These are phyloP conservation scores for Parnassius smintheus DNA, from an alignment of 2,888 invertebrate species.

Conservation along the genomic window DNA sequence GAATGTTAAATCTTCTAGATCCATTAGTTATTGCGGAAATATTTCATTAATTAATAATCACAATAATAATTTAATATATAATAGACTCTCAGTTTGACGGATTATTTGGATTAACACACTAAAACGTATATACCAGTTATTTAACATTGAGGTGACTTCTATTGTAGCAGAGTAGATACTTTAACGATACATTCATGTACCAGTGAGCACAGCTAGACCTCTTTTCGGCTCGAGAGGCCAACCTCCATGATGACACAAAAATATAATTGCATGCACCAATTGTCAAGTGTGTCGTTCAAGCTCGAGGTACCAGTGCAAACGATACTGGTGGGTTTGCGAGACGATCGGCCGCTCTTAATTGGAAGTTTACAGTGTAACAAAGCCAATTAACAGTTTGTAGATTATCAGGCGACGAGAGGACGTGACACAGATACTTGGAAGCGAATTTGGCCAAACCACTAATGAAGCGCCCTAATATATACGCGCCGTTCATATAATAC, in stretches of 20 bases:
- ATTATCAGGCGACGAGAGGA: neutral
- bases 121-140: too few relatives aligned
- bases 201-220: constrained; percentile 8
- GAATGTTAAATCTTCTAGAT: too few relatives aligned
- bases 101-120: too few relatives aligned
- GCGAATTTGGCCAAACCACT: neutral
- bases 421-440: neutral
- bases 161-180: too few relatives aligned
- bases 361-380: constrained; percentile 33
- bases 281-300: constrained; percentile 60
- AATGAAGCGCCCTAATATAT: neutral
- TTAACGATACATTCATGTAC: constrained; percentile 1
- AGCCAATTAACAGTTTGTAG: constrained; percentile 27
- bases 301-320: constrained; percentile 47
- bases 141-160: too few relatives aligned
- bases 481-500: neutral
- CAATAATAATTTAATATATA: too few relatives aligned
- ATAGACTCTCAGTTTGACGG: too few relatives aligned
- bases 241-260: constrained; percentile 61
- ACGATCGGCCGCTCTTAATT: constrained; percentile 7
- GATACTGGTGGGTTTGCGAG: constrained; percentile 39
- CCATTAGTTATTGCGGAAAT: too few relatives aligned
- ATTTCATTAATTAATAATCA: too few relatives aligned
- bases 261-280: constrained; percentile 61
- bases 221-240: constrained; percentile 23